A percentile compares a stretch with the other conserved stretches of the same genome.
Evolutionary conservation across 1,140 invertebrate species (phyloP).

Genomic region (Drosophila bocki): DNA sequence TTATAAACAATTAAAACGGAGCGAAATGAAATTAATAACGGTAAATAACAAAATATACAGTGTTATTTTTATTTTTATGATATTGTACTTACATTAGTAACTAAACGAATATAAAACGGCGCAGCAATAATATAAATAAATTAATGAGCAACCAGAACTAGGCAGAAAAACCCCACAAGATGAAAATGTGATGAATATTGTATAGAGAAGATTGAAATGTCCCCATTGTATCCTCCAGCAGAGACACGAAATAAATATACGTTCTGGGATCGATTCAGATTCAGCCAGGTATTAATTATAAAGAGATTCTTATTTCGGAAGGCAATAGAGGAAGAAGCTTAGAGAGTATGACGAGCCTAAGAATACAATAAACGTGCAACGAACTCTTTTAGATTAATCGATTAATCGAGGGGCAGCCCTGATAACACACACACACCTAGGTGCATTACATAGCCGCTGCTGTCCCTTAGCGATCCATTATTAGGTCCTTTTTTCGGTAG

Average conservation of each 20-base stretch:
- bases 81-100: conserved; percentile 79
- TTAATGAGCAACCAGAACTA: conserved; percentile 62
- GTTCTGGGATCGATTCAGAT: conserved; percentile 31
- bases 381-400: conserved; percentile 64
- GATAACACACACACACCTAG: conserved; percentile 52
- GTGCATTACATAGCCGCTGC: conserved; percentile 57
- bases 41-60: conserved; percentile 81
- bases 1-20: conserved; percentile 46
- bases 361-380: conserved; percentile 81
- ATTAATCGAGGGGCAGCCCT: conserved; percentile 38
- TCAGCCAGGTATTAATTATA: conserved; percentile 7
- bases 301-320: conserved; percentile 28
- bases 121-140: conserved; percentile 48
- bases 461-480: conserved; percentile 31
- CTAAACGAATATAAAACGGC: conserved; percentile 37
- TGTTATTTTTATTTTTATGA: conserved; percentile 84
- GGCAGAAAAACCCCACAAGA: conserved; percentile 43
- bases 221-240: conserved; percentile 34
- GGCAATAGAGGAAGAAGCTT: conserved; percentile 10
- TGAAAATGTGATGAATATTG: conserved; percentile 55
- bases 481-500: conserved; percentile 8
- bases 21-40: conserved; percentile 56
- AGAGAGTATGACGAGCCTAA: conserved; percentile 34
- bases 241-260: conserved; percentile 2
- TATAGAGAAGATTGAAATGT: conserved; percentile 36